Evolutionary conservation across 2,888 invertebrate genomes (phyloP).

Genomic region (Leptothorax acervorum): DNA sequence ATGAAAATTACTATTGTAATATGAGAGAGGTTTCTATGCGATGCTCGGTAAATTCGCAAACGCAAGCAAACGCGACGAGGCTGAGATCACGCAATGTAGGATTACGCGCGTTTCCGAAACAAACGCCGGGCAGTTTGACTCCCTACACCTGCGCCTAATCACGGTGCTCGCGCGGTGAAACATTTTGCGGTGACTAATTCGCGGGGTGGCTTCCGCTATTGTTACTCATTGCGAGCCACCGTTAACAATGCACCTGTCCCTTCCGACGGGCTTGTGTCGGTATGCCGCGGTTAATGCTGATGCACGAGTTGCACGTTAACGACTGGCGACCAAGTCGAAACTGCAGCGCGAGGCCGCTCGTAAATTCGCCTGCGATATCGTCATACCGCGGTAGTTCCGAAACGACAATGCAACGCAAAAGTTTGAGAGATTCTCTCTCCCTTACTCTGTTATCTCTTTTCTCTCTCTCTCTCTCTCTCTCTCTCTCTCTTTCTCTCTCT

Average conservation of each 20-base stretch:
- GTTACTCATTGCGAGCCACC: constrained; percentile 46
- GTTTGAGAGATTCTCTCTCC: constrained; percentile 34
- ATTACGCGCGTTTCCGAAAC: constrained; percentile 41
- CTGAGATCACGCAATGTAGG: neutral
- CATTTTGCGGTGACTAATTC: constrained; percentile 60
- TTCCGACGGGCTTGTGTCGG: constrained; percentile 42
- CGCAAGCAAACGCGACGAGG: neutral
- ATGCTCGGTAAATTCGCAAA: neutral
- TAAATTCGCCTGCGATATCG: constrained; percentile 59
- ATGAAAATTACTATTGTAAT: too few relatives aligned
- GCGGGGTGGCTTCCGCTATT: constrained; percentile 50
- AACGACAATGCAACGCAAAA: constrained; percentile 46
- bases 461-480: neutral
- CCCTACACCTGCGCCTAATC: constrained; percentile 40
- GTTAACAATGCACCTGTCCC: constrained; percentile 51
- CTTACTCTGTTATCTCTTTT: neutral
- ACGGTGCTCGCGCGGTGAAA: constrained; percentile 37
- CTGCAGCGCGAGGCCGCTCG: constrained; percentile 56
- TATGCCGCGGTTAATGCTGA: constrained; percentile 56
- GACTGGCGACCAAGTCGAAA: constrained; percentile 60
- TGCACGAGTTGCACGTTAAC: constrained; percentile 61
- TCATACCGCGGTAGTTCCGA: constrained; percentile 54
- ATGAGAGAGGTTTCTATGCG: too few relatives aligned
- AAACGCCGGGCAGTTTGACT: constrained; percentile 41
- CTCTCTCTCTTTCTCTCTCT: neutral